Evolutionary conservation across 2,797 vertebrate species (phyloP).

Genomic region (Triplophysa bombifrons): DNA sequence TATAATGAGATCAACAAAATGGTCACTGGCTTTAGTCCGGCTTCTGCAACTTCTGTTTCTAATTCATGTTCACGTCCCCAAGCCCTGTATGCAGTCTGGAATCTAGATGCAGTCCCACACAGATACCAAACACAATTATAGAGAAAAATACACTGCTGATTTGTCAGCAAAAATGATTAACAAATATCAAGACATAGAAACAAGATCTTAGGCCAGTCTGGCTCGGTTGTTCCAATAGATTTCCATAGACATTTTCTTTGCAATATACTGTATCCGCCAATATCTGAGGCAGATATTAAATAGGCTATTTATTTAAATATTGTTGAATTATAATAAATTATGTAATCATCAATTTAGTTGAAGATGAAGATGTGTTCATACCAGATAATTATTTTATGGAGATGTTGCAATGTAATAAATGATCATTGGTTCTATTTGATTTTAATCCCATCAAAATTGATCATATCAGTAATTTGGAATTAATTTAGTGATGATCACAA

Average conservation of each 20-base stretch:
- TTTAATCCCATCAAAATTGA: too few species aligned
- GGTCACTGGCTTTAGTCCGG: background rate
- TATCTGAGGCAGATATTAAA: too few species aligned
- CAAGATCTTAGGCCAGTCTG: background rate
- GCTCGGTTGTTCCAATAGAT: background rate
- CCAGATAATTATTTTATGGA: too few species aligned
- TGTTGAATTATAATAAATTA: background rate
- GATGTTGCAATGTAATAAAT: background rate
- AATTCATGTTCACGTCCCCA: conserved; percentile 35
- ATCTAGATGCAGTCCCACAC: conserved; percentile 62
- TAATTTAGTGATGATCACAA: too few species aligned
- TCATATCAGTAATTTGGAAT: too few species aligned
- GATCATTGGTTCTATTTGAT: background rate
- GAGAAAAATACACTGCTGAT: conserved; percentile 65
- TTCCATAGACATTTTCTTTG: background rate
- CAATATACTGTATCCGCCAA: too few species aligned
- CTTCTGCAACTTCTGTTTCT: conserved; percentile 30
- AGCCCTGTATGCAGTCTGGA: conserved; percentile 56
- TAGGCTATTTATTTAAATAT: background rate
- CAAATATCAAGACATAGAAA: too few species aligned
- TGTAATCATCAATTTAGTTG: too few species aligned
- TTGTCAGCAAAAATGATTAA: too few species aligned
- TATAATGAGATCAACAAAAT: background rate
- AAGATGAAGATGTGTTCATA: too few species aligned
- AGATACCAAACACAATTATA: conserved; percentile 62